These are phyloP conservation scores for Lasioglossum marginatum DNA, from an alignment of 2,888 invertebrate genomes.

Conservation along the genomic window DNA sequence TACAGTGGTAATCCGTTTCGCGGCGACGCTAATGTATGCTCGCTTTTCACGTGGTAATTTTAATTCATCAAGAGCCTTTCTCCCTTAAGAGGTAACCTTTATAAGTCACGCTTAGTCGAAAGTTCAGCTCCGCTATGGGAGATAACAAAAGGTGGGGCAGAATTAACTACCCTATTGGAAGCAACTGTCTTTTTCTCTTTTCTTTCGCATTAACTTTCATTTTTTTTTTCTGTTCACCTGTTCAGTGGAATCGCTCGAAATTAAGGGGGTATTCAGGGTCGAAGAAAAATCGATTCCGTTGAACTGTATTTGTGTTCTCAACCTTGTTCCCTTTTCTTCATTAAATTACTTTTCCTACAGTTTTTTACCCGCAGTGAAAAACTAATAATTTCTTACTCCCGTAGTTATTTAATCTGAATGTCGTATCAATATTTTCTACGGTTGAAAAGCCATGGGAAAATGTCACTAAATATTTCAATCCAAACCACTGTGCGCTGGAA, in stretches of 20 bases:
- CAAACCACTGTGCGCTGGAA: not conserved
- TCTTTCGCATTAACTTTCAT: not conserved
- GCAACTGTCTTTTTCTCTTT: not conserved
- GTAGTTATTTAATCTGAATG: not conserved
- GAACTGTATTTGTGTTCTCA: not conserved
- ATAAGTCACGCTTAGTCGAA: conserved; percentile 24
- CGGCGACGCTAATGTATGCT: not conserved
- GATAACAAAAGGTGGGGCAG: not conserved
- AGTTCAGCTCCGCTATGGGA: not conserved
- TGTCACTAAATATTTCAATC: not conserved
- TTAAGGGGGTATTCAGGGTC: not conserved
- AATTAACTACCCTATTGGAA: not conserved
- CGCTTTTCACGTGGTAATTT: conserved; percentile 16
- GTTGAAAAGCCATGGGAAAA: not conserved
- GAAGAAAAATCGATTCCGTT: not conserved
- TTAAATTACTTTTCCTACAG: too few relatives aligned
- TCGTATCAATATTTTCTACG: not conserved
- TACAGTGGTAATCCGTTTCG: not conserved
- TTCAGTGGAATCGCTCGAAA: not conserved
- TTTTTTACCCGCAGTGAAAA: too few relatives aligned
- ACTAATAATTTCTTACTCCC: too few relatives aligned
- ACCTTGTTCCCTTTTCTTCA: not conserved
- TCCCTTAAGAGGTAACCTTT: conserved; percentile 25
- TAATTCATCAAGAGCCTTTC: conserved; percentile 25
- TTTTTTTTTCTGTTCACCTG: not conserved